Percentiles rank a stretch among this genome's conserved stretches.
Evolutionary conservation across 2,888 invertebrate species (phyloP).

Genomic region (Temnothorax rugatulus): DNA sequence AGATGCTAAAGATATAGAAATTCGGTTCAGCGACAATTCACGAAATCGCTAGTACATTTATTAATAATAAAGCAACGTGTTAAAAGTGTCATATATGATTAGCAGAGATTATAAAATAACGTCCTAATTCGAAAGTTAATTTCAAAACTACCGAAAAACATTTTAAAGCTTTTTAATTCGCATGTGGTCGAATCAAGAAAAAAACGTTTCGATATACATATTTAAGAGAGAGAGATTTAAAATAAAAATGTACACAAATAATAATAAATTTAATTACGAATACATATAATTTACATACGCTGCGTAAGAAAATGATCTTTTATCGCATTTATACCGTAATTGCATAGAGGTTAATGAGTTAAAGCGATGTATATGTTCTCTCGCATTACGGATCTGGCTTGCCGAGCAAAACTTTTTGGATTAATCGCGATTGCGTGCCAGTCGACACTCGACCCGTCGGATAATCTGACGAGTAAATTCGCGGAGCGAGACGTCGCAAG

Average conservation of each 20-base stretch:
- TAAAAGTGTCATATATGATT: background rate
- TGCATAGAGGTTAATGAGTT: background rate
- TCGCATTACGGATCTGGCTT: background rate
- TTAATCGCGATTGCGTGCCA: constrained; percentile 26
- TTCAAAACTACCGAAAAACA: background rate
- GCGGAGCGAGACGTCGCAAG: constrained; percentile 19
- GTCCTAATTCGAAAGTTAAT: background rate
- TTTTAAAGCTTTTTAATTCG: background rate
- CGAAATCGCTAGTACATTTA: background rate
- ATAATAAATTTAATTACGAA: background rate
- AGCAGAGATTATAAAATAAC: background rate
- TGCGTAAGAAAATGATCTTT: background rate
- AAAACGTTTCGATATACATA: background rate
- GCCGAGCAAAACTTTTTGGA: background rate
- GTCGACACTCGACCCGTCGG: background rate
- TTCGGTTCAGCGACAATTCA: background rate
- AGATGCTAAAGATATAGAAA: background rate
- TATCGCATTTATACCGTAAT: background rate
- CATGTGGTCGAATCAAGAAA: background rate
- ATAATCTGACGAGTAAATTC: constrained; percentile 44
- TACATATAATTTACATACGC: background rate
- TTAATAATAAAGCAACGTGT: background rate
- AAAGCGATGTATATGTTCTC: background rate
- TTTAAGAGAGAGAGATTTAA: background rate
- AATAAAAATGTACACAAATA: background rate